These are phyloP conservation scores for Myrmophylax atrothorax DNA, from an alignment of 2,113 vertebrate genomes.

Conservation along the genomic window DNA sequence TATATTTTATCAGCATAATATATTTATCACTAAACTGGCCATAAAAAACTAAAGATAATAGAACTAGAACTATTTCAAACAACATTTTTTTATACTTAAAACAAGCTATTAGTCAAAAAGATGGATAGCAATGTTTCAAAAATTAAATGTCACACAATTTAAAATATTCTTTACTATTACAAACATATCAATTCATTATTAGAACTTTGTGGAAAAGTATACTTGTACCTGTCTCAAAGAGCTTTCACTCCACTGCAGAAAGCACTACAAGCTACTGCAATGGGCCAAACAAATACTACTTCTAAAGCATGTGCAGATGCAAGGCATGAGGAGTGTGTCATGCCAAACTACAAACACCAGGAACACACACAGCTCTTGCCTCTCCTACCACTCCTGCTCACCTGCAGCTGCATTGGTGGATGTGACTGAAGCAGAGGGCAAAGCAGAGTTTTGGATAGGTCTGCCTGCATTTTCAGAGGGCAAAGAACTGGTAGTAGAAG, in stretches of 20 bases:
- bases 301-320: neutral
- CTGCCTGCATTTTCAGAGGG: slow-evolving; percentile 95
- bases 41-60: neutral
- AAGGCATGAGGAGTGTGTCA: neutral
- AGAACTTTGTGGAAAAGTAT: neutral
- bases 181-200: neutral
- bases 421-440: slow-evolving; percentile 90
- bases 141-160: neutral
- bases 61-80: neutral
- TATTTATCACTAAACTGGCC: neutral
- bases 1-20: neutral
- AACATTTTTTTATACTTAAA: neutral
- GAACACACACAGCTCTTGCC: neutral
- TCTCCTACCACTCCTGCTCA: slow-evolving; percentile 42
- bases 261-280: neutral
- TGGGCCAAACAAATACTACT: neutral
- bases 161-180: neutral
- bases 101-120: neutral
- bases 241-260: neutral
- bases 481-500: slow-evolving; percentile 85
- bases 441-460: slow-evolving; percentile 90
- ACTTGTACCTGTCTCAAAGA: neutral
- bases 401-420: slow-evolving; percentile 90
- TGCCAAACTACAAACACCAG: neutral
- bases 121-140: neutral